Percentiles rank a stretch among this genome's conserved stretches.
Evolutionary conservation across 2,113 vertebrate species (phyloP).

Genomic region (Beaufortia kweichowensis): DNA sequence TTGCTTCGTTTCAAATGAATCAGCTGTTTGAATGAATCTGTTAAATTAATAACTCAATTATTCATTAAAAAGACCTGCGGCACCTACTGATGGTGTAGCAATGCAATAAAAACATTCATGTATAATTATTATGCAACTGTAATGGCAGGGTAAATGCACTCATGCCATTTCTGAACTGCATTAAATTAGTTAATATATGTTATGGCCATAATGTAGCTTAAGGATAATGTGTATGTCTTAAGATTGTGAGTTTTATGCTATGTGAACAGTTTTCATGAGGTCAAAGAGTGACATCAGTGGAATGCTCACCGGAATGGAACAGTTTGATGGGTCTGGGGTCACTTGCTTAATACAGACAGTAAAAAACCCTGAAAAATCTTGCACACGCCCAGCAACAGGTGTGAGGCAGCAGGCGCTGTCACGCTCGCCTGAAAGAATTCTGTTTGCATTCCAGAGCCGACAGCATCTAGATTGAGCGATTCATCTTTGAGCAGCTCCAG

Average conservation of each 20-base stretch:
- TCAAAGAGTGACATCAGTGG: background rate
- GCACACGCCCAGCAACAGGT: conserved; percentile 33
- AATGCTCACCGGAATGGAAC: background rate
- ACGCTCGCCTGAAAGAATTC: conserved; percentile 7
- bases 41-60: no score
- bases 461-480: background rate
- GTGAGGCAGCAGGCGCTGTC: conserved; percentile 26
- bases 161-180: no score
- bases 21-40: no score
- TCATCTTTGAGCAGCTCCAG: background rate
- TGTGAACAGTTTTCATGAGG: background rate
- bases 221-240: no score
- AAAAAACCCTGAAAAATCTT: background rate
- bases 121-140: no score
- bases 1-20: no score
- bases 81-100: no score
- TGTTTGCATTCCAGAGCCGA: conserved; percentile 41
- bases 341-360: background rate
- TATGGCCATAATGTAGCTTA: no score
- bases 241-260: background rate
- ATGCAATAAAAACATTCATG: no score
- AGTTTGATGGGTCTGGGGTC: background rate
- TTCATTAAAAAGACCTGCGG: no score
- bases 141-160: no score
- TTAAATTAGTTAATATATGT: no score